Percentiles rank a stretch among this genome's conserved stretches.
Evolutionary conservation across 1,140 invertebrate genomes (phyloP).

Genomic region (Eriocheir sinensis): DNA sequence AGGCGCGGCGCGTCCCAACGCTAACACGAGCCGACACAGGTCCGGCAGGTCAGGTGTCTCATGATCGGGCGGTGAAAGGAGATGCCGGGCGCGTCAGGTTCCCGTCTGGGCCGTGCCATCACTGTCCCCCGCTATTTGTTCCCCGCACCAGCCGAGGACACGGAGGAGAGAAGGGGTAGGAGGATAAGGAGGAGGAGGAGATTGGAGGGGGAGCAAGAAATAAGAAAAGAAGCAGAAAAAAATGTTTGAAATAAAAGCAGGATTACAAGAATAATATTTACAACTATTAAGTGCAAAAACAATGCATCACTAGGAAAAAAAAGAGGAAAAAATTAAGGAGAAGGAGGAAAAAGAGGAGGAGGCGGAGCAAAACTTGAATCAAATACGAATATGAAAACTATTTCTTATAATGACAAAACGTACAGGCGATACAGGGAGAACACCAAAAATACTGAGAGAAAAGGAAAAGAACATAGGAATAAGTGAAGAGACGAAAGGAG

Average conservation of each 20-base stretch:
- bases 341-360: not conserved
- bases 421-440: not conserved
- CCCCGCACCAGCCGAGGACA: not conserved
- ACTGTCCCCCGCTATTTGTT: constrained; percentile 59
- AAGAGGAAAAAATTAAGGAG: not conserved
- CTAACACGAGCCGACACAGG: constrained; percentile 58
- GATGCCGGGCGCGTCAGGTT: constrained; percentile 57
- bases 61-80: constrained; percentile 66
- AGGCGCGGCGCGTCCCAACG: not conserved
- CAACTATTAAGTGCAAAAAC: too few relatives aligned
- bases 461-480: not conserved
- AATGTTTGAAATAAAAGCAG: not conserved
- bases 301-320: too few relatives aligned
- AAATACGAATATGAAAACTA: too few relatives aligned
- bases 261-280: too few relatives aligned
- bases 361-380: not conserved
- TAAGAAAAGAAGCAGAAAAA: not conserved
- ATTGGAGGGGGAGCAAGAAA: not conserved
- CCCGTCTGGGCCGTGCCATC: constrained; percentile 39
- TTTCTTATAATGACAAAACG: too few relatives aligned
- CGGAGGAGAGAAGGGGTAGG: not conserved
- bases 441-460: not conserved
- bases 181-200: not conserved
- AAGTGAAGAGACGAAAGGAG: not conserved
- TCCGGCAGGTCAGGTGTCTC: constrained; percentile 64